Evolutionary conservation across 2,113 vertebrate genomes (phyloP).

Genomic region (Onychorhynchus coronatus): DNA sequence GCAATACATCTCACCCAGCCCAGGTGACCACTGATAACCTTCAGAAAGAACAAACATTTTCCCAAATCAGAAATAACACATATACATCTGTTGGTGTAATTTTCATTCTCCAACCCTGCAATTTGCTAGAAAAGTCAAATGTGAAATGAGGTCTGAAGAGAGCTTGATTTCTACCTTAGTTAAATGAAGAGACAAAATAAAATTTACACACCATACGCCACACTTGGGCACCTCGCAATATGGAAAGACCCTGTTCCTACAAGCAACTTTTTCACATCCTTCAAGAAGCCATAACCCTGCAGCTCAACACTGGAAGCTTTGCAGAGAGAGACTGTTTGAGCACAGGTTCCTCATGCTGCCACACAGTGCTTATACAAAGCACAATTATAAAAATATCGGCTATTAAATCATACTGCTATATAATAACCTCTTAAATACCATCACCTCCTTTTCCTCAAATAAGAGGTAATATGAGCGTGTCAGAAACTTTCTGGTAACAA

Average conservation of each 20-base stretch:
- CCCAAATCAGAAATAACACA: not conserved
- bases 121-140: not conserved
- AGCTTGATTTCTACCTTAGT: not conserved
- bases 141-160: not conserved
- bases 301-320: not conserved
- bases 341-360: not conserved
- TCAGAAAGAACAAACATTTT: not conserved
- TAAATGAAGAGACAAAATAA: not conserved
- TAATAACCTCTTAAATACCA: not conserved
- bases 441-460: not conserved
- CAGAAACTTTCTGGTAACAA: not conserved
- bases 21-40: conserved; percentile 98
- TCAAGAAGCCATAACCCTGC: rapidly evolving
- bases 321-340: not conserved
- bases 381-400: not conserved
- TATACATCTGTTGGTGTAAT: not conserved
- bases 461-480: not conserved
- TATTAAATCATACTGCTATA: not conserved
- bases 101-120: not conserved
- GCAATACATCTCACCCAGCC: conserved; percentile 97
- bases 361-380: not conserved
- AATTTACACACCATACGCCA: not conserved
- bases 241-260: not conserved
- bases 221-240: not conserved
- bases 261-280: not conserved